Base-by-base conservation (phyloP, 1,140 invertebrate species). In the Penaeus chinensis region DNA sequence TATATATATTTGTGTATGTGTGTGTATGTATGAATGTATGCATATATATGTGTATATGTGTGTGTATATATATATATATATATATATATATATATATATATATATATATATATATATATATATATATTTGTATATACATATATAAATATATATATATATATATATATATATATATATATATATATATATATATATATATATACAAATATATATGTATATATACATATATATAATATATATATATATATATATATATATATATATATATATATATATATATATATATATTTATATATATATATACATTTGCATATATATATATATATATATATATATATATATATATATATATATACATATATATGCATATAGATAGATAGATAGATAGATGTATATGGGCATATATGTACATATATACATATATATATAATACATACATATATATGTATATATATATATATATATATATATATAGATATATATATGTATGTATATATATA, bases 211-310 rank as follows among this genome's bases (percentile, higher is more conserved):
- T 37, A 74, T 37, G 32, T 37, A 74, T 20, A 24, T 27, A 74
- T 27, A 27, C 16, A 74, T 74, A 27, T 74, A 74, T 74, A 27
- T 74, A 74, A 32, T 27, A 74, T 74, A 74, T 74, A 74, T 74
- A 74, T 74, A 74, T 74, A 74, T 74, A 74, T 74, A 74, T 74
- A 74, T 74, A 74, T 74, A 74, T 74, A 74, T 74, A 27, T 74
- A 74, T 74, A 27, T 74, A 74, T 74, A 74, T 74, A 74, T 74
- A 74, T 74, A 74, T 74, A 74, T 74, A 74, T 74, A 27, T 74
- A 32, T 74, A 74, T 74, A 27, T 32, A 74, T 74, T 11, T 32
- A 74, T 74, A 32, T 74, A 24, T 74, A 18, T 74, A 74, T 74
- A 74, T 74, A 74, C n/a, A 60, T 10, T 3, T 24, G 60, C 47